Evolutionary conservation across 2,888 invertebrate species (phyloP), one percentile per base, ranked within the genome.

Genomic region (Linnaemya tessellans): DNA sequence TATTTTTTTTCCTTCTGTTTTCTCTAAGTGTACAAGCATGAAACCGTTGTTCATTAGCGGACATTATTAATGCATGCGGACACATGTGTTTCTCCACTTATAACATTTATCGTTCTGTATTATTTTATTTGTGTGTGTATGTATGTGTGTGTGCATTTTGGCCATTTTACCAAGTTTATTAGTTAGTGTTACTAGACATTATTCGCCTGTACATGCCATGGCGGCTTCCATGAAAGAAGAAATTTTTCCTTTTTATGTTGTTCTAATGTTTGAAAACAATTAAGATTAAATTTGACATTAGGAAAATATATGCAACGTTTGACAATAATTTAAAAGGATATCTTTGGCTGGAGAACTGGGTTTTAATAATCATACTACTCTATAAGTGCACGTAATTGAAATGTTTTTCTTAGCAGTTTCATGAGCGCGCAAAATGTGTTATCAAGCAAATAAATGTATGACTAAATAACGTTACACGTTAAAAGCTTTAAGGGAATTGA

Each of bases 1-100:
- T 18, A 11, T 38, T 25, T 54, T 62, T 41, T 43, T 62, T 41
- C 43, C 51, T 46, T 71, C 22, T 65, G 41, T 74, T 78, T 58
- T 49, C 58, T 54, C 15, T 30, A 20, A 62, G 58, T 74, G 68
- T 56, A 65, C 62, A 41, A 73, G 78, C 60, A 30, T 60, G 58
- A 25, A 56, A 62, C 30, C 25, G 41, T 87, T 84, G 73, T 80
- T 86, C 83, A 84, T 84, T 86, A 80, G 80, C 74, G 74, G 80
- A 84, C 86, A 84, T 87, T 86, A 82, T 80, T 68, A 70, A 84
- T 87, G 84, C 80, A 80, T 83, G 80, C 81, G 56, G 78, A 80
- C 78, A 84, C 60, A 79, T 80, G 75, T 80, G 77, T 80, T 78
- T 51, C 43, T 78, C 75, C 75, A 71, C 82, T 85, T 82, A 51